These are phyloP conservation scores for Prietella phreatophila DNA, from an alignment of 2,113 vertebrate species.

Conservation along the genomic window DNA sequence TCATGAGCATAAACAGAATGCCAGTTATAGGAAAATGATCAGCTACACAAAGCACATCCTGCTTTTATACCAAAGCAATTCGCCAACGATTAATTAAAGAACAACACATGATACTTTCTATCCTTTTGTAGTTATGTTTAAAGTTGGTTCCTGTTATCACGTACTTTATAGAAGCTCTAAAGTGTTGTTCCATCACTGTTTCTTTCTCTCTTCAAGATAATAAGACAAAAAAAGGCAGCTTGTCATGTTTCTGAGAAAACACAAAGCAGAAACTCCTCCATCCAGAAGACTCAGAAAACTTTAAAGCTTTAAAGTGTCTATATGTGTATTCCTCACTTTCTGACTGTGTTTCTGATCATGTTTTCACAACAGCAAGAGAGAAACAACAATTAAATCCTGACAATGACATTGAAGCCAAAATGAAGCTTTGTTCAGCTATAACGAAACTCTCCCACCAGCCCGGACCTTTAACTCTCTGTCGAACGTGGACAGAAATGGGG, in stretches of 20 bases:
- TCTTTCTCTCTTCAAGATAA: no score
- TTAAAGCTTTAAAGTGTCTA: background rate
- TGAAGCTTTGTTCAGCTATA: constrained; percentile 94
- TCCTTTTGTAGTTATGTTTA: background rate
- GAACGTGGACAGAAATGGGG: constrained; percentile 67
- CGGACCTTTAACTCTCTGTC: constrained; percentile 97
- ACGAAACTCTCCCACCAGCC: constrained; percentile 94
- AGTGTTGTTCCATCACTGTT: background rate
- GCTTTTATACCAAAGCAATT: background rate
- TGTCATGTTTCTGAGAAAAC: background rate
- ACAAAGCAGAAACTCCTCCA: constrained; percentile 1
- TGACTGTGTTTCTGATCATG: background rate
- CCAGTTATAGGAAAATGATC: background rate
- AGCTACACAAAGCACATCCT: background rate
- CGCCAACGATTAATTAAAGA: no score
- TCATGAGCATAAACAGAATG: no score
- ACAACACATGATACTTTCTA: background rate
- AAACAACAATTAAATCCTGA: constrained; percentile 83
- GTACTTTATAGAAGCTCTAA: background rate
- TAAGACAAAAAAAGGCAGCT: background rate
- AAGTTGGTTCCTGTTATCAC: background rate
- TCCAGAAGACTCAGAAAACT: no score
- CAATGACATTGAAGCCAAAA: constrained; percentile 90
- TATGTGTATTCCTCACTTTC: background rate
- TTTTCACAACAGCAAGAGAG: constrained; percentile 54